Percentiles rank a stretch among this genome's conserved stretches.
Conservation (phyloP, 2,113 vertebrate genomes). For the Stigmatopora nigra region DNA sequence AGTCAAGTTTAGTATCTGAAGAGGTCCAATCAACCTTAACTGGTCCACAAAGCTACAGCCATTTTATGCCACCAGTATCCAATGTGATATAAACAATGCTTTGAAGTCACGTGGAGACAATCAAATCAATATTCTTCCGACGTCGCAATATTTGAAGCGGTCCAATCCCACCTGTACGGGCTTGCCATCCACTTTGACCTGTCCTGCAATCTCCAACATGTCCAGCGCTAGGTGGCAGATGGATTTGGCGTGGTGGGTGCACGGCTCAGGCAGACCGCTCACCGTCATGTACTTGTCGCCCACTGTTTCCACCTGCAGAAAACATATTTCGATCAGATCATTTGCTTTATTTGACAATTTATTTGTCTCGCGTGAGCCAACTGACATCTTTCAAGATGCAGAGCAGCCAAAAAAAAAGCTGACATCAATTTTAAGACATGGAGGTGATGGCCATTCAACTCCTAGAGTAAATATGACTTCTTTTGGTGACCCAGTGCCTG, state of each 20-base stretch:
- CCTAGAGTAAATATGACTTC: constrained; percentile 72
- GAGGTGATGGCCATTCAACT: constrained; percentile 32
- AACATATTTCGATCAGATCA: constrained; percentile 4
- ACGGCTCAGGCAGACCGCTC: constrained; percentile 93
- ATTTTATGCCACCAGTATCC: no score
- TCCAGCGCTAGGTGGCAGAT: constrained; percentile 94
- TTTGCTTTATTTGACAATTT: constrained; percentile 18
- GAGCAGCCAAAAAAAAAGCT: constrained; percentile 44
- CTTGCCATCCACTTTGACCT: constrained; percentile 92
- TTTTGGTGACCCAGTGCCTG: constrained; percentile 69
- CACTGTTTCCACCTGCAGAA: constrained; percentile 89
- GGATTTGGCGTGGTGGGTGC: constrained; percentile 91
- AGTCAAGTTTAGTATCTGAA: no score
- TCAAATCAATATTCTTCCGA: background rate
- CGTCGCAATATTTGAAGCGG: background rate
- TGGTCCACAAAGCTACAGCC: no score
- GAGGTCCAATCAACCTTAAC: no score
- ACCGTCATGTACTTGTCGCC: constrained; percentile 99
- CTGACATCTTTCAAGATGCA: constrained; percentile 13
- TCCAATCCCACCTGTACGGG: constrained; percentile 81
- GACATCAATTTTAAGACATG: constrained; percentile 55
- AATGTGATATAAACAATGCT: no score
- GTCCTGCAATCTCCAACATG: constrained; percentile 98
- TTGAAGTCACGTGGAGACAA: background rate
- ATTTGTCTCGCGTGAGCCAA: constrained; percentile 17